phyloP scores from a whole-genome alignment of 2,113 vertebrate species.

The Megatriorchis doriae region DNA sequence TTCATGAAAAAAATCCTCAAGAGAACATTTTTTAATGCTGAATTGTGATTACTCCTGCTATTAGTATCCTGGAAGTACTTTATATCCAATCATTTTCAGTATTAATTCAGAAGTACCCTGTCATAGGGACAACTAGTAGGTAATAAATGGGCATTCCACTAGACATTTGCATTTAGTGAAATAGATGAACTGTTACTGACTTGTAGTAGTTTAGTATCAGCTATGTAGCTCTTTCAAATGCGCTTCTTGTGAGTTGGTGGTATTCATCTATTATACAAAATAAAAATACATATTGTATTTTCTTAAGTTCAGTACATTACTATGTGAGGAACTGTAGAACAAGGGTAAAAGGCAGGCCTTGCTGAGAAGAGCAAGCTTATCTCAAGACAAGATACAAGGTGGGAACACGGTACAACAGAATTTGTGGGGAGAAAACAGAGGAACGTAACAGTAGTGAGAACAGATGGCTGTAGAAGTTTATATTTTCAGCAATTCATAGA shows the following conservation, averaged over 20 bases:
- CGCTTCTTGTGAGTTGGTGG: background rate
- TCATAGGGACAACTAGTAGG: background rate
- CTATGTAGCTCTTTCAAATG: background rate
- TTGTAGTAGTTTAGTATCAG: background rate
- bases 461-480: background rate
- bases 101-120: background rate
- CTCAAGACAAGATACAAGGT: background rate
- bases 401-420: background rate
- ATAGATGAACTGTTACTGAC: rapidly evolving
- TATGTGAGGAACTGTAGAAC: background rate
- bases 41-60: background rate
- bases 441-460: background rate
- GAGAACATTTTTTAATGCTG: background rate
- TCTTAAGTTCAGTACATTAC: background rate
- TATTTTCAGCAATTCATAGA: background rate
- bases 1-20: background rate
- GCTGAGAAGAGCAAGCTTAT: background rate
- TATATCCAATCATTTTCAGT: background rate
- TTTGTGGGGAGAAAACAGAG: background rate
- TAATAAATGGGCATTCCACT: background rate
- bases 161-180: background rate
- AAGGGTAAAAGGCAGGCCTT: background rate
- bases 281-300: background rate
- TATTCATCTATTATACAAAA: background rate
- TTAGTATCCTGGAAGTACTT: background rate